Base-by-base conservation (phyloP, 2,888 invertebrate genomes). In the Galerucella nymphaeae region DNA sequence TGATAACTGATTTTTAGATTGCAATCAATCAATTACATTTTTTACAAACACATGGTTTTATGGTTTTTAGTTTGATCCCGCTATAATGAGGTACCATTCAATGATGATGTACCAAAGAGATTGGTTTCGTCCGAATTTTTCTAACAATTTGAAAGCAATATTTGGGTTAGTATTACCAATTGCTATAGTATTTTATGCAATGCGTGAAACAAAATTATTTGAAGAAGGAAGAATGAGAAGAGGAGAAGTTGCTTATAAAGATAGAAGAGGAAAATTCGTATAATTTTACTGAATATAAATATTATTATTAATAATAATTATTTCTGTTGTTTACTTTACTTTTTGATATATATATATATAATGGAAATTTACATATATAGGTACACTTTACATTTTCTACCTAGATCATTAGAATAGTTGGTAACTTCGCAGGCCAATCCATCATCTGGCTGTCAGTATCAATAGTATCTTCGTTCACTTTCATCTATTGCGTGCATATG, bases 161-260 rank as follows among this genome's bases (percentile, higher is more conserved):
- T 77, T 91, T 10, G 82, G 87, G 48, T 82, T 91, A 6, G 82
- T 92, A 3, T 45, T 91, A 4, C 92, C 93, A 1, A 90, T 93
- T 82, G 77, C 85, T 6, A 58, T 85, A 0, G 89, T 88, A 75
- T 89, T 89, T 8, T 91, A 89, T 80, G 74, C 88, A 0, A 59
- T 92, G 20, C 89, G 90, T 82, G 83, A 79, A 0, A 87, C 89
- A 1, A 89, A 93, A 82, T 57, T n/a, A 6, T 87, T 88, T 4
- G 84, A 87, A 41, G 94, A 95, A 82, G 76, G 87, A 0, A 80
- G 87, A 76, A 90, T 89, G 76, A 89, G 95, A 73, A 90, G 88
- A 62, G 95, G 96, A 41, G 90, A 93, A 86, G 89, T 95, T 1
- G 89, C 91, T 55, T 95, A 95, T 87, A 91, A 88, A 81, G 94